Percentiles rank a stretch among this genome's conserved stretches.
Evolutionary conservation across 2,113 vertebrate species (phyloP).

Genomic region (Silurus meridionalis): DNA sequence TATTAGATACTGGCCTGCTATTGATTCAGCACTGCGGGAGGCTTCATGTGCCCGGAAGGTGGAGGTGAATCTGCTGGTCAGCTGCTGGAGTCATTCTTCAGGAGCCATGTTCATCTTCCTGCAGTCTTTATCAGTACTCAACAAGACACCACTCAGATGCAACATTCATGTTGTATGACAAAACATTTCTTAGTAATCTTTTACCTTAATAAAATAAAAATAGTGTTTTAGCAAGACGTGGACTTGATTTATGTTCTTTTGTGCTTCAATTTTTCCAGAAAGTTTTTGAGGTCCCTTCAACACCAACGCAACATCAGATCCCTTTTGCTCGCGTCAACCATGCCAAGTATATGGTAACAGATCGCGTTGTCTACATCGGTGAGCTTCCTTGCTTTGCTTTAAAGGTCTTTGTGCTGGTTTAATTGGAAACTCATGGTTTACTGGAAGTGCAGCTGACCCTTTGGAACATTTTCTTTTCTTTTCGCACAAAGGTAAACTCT

Average conservation of each 20-base stretch:
- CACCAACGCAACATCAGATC: slow-evolving; percentile 66
- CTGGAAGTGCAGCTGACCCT: no score
- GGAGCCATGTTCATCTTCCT: slow-evolving; percentile 77
- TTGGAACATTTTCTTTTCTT: background rate
- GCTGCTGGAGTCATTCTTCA: slow-evolving; percentile 78
- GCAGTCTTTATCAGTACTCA: slow-evolving; percentile 73
- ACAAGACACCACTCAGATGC: slow-evolving; percentile 64
- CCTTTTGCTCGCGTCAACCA: slow-evolving; percentile 80
- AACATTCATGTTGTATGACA: slow-evolving; percentile 69
- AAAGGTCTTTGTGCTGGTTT: background rate
- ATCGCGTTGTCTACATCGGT: slow-evolving; percentile 80
- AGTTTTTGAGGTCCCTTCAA: slow-evolving; percentile 75
- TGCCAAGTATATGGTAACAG: slow-evolving; percentile 85
- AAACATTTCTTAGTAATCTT: background rate
- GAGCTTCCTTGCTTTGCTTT: slow-evolving; percentile 21
- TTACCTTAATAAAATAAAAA: background rate
- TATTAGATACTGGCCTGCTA: slow-evolving; percentile 77
- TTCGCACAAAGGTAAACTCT: background rate
- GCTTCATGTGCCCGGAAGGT: slow-evolving; percentile 72
- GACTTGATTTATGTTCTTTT: background rate
- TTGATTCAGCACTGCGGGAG: slow-evolving; percentile 70
- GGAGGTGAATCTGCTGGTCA: slow-evolving; percentile 74
- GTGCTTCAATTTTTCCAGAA: slow-evolving; percentile 61
- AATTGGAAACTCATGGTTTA: background rate
- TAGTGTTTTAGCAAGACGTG: background rate